phyloP scores from a whole-genome alignment of 1,140 invertebrate species.

The Neotoxoptera formosana region DNA sequence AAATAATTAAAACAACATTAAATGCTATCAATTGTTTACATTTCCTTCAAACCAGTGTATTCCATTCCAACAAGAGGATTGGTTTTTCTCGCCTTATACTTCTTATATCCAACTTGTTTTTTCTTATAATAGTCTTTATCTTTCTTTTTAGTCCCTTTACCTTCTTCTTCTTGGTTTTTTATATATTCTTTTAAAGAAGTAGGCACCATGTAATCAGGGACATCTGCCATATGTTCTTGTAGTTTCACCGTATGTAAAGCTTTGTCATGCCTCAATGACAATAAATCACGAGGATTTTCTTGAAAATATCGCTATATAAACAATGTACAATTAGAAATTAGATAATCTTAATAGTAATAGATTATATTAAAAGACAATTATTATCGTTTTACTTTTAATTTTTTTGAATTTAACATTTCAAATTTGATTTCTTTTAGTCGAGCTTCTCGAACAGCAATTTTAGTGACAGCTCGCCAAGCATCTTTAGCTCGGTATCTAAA shows the following conservation, averaged over 20 bases:
- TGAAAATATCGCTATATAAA: conserved; percentile 84
- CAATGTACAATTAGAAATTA: background rate
- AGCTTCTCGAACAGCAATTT: conserved; percentile 90
- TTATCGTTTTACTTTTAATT: conserved; percentile 76
- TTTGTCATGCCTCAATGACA: conserved; percentile 91
- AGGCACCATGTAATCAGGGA: conserved; percentile 94
- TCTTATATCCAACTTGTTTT: conserved; percentile 46
- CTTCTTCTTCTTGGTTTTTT: conserved; percentile 44
- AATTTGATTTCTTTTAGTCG: conserved; percentile 94
- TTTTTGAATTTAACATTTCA: conserved; percentile 92
- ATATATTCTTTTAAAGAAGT: conserved; percentile 67
- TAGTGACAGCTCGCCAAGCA: conserved; percentile 92
- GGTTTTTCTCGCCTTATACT: conserved; percentile 56
- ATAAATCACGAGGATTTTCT: conserved; percentile 90
- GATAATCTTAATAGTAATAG: background rate
- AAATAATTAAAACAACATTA: background rate
- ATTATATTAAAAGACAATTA: background rate
- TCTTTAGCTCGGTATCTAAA: conserved; percentile 94
- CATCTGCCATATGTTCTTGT: conserved; percentile 86
- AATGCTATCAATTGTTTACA: background rate
- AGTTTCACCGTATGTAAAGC: conserved; percentile 85
- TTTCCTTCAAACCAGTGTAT: conserved; percentile 59
- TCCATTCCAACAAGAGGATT: conserved; percentile 60
- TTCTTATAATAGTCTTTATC: conserved; percentile 43
- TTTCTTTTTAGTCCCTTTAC: conserved; percentile 56